Conservation (phyloP, 2,797 vertebrate species). For the Eulemur rubriventer region DNA sequence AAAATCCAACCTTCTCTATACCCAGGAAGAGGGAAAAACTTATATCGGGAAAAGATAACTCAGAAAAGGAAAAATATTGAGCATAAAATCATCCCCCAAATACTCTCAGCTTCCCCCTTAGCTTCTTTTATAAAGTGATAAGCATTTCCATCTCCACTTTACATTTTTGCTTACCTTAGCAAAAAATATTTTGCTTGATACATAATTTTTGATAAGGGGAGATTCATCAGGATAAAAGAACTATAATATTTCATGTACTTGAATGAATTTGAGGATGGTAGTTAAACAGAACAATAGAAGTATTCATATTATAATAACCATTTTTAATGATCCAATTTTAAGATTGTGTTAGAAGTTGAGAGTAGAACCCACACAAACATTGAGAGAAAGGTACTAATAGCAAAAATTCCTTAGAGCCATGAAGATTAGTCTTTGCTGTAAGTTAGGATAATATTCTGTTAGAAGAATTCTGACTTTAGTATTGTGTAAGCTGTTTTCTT, state of each 20-base stretch:
- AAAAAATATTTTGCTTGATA: conserved; percentile 55
- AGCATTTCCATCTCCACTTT: background rate
- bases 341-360: conserved; percentile 48
- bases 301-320: conserved; percentile 15
- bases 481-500: conserved; percentile 79
- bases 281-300: conserved; percentile 20
- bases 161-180: conserved; percentile 36
- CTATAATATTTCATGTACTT: background rate
- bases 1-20: background rate
- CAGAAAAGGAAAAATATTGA: conserved; percentile 32
- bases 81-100: background rate
- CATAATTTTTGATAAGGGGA: conserved; percentile 53
- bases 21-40: background rate
- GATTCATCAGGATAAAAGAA: conserved; percentile 40
- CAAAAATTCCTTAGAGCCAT: conserved; percentile 50
- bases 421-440: conserved; percentile 70
- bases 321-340: conserved; percentile 54
- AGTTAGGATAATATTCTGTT: conserved; percentile 69
- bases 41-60: conserved; percentile 4
- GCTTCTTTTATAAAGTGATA: conserved; percentile 34
- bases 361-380: conserved; percentile 34
- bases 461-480: conserved; percentile 68
- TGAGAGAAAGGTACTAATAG: conserved; percentile 25
- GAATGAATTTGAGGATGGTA: conserved; percentile 19
- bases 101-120: background rate